Conservation (phyloP, 2,797 vertebrate species). For the Alauda arvensis region DNA sequence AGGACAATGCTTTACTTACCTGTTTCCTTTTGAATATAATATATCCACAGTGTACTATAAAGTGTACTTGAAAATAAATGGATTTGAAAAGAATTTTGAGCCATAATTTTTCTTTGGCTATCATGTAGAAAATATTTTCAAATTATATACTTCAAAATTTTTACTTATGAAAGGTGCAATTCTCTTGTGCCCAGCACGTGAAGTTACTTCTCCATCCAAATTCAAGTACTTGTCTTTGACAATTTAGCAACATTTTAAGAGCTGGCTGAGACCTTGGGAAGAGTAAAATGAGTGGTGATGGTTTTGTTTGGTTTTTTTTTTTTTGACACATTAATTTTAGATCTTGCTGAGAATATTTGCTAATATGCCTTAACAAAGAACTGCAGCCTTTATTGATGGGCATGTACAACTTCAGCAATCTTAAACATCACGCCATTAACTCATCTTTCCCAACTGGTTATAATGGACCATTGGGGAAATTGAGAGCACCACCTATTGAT, state of each 20-base stretch:
- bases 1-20: background rate
- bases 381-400: background rate
- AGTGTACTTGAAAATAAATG: background rate
- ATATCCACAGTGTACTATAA: background rate
- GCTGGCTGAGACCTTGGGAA: background rate
- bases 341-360: background rate
- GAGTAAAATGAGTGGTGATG: background rate
- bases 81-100: background rate
- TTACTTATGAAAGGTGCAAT: background rate
- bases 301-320: too few species aligned
- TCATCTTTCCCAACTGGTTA: background rate
- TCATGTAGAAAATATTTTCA: background rate
- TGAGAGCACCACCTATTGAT: conserved; percentile 42
- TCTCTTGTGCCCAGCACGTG: background rate
- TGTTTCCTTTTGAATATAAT: background rate
- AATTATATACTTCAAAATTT: background rate
- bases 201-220: background rate
- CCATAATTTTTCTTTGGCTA: background rate
- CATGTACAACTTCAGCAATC: background rate
- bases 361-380: background rate
- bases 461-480: background rate
- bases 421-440: accelerated
- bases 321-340: background rate
- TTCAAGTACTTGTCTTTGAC: background rate
- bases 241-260: background rate